A percentile compares a stretch with the other conserved stretches of the same genome.
Evolutionary conservation across 2,113 vertebrate genomes (phyloP).

Genomic region (Probosciger aterrimus): DNA sequence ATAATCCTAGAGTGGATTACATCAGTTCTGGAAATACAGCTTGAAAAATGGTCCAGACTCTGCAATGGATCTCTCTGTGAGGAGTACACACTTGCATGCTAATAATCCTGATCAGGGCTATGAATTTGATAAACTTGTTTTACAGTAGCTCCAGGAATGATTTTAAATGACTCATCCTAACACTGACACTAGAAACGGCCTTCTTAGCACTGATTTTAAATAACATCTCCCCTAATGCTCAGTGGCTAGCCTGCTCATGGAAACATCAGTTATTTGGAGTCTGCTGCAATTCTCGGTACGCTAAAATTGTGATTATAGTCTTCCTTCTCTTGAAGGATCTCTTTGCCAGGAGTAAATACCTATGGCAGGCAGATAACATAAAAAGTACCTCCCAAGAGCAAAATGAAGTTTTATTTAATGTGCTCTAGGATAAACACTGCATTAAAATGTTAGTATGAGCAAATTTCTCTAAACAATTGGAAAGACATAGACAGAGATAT

Average conservation of each 20-base stretch:
- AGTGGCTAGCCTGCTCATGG: background rate
- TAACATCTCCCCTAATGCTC: conserved; percentile 15
- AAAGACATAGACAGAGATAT: background rate
- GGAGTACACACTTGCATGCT: background rate
- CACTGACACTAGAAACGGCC: background rate
- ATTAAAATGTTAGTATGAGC: background rate
- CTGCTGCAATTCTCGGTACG: background rate
- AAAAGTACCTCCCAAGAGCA: conserved; percentile 5
- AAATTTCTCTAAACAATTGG: background rate
- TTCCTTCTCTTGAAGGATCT: conserved; percentile 12
- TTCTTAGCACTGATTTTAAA: background rate
- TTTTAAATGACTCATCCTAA: conserved; percentile 8
- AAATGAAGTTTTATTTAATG: conserved; percentile 39
- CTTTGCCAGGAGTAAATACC: conserved; percentile 36
- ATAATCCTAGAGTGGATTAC: background rate
- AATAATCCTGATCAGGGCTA: background rate
- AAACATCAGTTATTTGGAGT: conserved; percentile 12
- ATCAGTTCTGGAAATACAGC: background rate
- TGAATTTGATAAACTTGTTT: conserved; percentile 1
- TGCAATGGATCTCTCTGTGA: background rate
- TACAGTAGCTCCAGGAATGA: background rate
- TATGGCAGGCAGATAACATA: conserved; percentile 18
- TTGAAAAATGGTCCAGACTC: background rate
- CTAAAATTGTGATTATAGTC: conserved; percentile 22
- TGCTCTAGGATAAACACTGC: background rate